These are phyloP conservation scores for Drosophila seguyi DNA, from an alignment of 1,140 invertebrate genomes.

Conservation along the genomic window DNA sequence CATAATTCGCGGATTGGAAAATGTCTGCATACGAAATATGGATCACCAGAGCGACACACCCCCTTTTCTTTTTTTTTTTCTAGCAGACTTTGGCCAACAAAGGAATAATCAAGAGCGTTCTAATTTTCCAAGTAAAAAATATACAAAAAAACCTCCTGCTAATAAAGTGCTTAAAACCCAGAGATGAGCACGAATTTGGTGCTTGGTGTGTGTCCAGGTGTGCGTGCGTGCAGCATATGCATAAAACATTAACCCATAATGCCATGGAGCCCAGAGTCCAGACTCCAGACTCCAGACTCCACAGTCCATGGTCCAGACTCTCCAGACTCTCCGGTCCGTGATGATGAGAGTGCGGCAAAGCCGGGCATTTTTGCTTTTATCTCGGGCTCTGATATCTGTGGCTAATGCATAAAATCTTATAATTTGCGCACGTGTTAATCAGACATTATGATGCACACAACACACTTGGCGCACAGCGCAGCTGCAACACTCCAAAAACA, in stretches of 20 bases:
- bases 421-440: constrained; percentile 84
- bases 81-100: neutral
- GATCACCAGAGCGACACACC: constrained; percentile 34
- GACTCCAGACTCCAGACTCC: constrained; percentile 37
- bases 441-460: constrained; percentile 74
- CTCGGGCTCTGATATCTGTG: constrained; percentile 76
- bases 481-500: constrained; percentile 47
- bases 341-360: constrained; percentile 63
- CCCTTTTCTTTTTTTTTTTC: neutral
- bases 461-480: constrained; percentile 38
- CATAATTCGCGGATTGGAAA: constrained; percentile 30
- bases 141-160: constrained; percentile 25
- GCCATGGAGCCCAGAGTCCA: constrained; percentile 27
- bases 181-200: constrained; percentile 20
- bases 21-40: constrained; percentile 33
- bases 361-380: constrained; percentile 76
- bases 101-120: constrained; percentile 46
- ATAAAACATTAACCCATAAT: constrained; percentile 74
- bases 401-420: constrained; percentile 84
- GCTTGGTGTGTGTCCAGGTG: constrained; percentile 37
- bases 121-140: constrained; percentile 8
- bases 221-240: constrained; percentile 72
- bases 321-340: neutral
- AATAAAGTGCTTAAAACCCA: constrained; percentile 62
- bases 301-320: neutral